A percentile compares a stretch with the other conserved stretches of the same genome.
phyloP scores from a whole-genome alignment of 2,797 vertebrate species.

The Cynopterus sphinx region DNA sequence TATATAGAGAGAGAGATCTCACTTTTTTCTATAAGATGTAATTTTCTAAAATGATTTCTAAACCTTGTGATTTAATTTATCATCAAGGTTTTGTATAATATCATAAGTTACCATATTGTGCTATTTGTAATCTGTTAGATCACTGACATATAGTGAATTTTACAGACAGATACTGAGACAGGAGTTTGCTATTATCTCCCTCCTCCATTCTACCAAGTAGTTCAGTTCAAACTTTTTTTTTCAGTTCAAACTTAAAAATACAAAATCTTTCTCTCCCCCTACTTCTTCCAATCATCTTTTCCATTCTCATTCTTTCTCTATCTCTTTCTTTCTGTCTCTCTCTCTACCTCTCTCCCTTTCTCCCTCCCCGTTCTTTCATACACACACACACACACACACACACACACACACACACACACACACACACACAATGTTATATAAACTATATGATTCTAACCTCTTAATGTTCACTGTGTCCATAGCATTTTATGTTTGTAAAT shows the following conservation, averaged over 20 bases:
- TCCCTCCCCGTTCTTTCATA: too few species aligned
- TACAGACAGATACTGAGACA: not conserved
- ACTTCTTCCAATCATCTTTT: not conserved
- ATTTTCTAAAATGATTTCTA: not conserved
- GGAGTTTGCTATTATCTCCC: not conserved
- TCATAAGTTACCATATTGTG: not conserved
- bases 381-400: not conserved
- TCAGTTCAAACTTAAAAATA: not conserved
- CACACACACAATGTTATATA: not conserved
- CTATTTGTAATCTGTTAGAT: not conserved
- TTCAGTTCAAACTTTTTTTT: not conserved
- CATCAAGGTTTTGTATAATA: not conserved
- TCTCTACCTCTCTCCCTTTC: not conserved
- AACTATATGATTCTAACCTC: not conserved
- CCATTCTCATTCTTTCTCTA: too few species aligned
- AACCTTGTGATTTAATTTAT: not conserved
- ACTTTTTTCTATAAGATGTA: not conserved
- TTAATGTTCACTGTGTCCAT: not conserved
- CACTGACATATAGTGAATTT: not conserved
- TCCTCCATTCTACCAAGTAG: not conserved
- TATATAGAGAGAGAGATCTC: not conserved
- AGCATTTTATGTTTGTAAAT: not conserved
- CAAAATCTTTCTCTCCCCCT: not conserved
- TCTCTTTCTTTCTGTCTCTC: not conserved
- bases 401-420: not conserved